Evolutionary conservation across 2,113 vertebrate genomes (phyloP).

Genomic region (Scortum barcoo): DNA sequence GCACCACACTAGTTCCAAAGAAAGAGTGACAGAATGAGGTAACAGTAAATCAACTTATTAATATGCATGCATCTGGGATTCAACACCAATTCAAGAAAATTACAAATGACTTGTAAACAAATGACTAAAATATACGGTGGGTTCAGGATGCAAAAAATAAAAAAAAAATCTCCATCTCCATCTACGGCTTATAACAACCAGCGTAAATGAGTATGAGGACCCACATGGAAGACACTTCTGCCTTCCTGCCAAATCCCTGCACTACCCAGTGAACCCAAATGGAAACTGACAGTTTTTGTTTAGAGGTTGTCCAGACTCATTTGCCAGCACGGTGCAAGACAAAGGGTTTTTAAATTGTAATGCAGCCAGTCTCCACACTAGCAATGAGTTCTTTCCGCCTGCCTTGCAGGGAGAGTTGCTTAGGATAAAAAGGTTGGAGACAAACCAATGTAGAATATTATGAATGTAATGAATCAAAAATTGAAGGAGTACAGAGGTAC

Average conservation of each 20-base stretch:
- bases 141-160: conserved; percentile 55
- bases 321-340: conserved; percentile 74
- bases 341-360: conserved; percentile 82
- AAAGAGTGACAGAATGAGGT: conserved; percentile 19
- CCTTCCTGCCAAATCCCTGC: conserved; percentile 78
- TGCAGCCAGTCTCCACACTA: conserved; percentile 68
- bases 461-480: conserved; percentile 79
- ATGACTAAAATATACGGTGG: conserved; percentile 54
- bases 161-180: conserved; percentile 50
- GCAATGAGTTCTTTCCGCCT: conserved; percentile 80
- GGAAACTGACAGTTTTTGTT: conserved; percentile 85
- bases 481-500: conserved; percentile 69
- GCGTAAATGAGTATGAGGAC: conserved; percentile 72
- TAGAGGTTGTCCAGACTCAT: conserved; percentile 84
- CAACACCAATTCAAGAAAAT: conserved; percentile 47
- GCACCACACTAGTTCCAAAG: neutral
- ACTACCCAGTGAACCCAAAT: conserved; percentile 75
- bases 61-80: conserved; percentile 38
- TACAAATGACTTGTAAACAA: conserved; percentile 59
- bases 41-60: conserved; percentile 27
- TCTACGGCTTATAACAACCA: conserved; percentile 63
- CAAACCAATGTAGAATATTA: conserved; percentile 80
- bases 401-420: conserved; percentile 60
- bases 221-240: conserved; percentile 72
- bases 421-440: conserved; percentile 72